Conservation (phyloP, 2,113 vertebrate species). For the Dunckerocampus dactyliophorus region DNA sequence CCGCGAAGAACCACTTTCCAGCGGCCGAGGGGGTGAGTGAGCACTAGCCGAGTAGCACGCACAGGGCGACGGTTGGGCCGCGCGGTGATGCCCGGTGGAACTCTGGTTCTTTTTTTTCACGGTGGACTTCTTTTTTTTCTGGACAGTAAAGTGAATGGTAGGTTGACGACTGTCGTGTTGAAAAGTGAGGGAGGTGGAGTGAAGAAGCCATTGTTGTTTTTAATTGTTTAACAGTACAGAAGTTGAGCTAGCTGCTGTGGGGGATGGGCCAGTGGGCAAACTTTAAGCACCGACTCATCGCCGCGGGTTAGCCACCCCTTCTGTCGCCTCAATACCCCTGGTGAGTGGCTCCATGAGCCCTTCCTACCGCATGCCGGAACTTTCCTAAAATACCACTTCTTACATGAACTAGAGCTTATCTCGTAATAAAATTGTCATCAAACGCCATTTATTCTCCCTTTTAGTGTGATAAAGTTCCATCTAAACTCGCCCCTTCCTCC, state of each 20-base stretch:
- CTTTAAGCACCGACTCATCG: constrained; percentile 69
- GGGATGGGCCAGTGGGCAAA: constrained; percentile 71
- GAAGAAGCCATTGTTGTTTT: neutral
- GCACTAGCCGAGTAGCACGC: constrained; percentile 23
- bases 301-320: constrained; percentile 24
- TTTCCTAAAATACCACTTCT: constrained; percentile 31
- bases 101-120: neutral
- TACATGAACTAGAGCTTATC: too few species aligned
- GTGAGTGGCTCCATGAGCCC: constrained; percentile 27
- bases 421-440: neutral
- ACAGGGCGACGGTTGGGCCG: constrained; percentile 17
- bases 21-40: constrained; percentile 62
- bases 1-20: constrained; percentile 54
- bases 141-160: constrained; percentile 1
- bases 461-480: neutral
- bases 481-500: neutral
- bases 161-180: neutral
- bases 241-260: constrained; percentile 64
- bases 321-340: neutral
- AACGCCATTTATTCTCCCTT: neutral
- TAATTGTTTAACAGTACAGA: constrained; percentile 14
- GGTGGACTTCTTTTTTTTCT: neutral
- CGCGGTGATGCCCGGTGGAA: constrained; percentile 2
- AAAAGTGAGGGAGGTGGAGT: neutral
- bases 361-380: constrained; percentile 44